phyloP scores from a whole-genome alignment of 2,113 vertebrate genomes.

The Apistogramma diplotaenia region DNA sequence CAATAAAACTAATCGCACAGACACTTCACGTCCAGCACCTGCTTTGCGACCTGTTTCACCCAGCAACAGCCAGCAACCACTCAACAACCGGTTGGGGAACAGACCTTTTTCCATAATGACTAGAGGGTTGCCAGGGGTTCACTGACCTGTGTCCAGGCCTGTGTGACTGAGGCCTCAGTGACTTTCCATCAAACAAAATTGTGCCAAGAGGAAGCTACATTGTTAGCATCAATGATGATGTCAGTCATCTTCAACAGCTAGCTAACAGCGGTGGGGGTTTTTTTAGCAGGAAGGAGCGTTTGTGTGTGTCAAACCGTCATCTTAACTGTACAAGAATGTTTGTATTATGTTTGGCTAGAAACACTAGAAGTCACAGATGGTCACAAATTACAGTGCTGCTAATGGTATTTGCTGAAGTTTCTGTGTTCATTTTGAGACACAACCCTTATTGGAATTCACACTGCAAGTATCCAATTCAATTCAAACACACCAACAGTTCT shows the following conservation, averaged over 20 bases:
- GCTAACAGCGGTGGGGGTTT: too few relatives aligned
- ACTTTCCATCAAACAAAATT: background rate
- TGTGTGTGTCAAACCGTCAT: background rate
- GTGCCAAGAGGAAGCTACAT: background rate
- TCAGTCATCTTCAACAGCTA: too few relatives aligned
- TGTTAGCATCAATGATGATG: background rate
- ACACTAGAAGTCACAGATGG: background rate
- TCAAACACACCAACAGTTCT: background rate
- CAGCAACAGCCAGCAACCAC: too few relatives aligned
- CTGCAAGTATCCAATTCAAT: background rate
- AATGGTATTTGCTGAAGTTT: background rate
- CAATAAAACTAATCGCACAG: too few relatives aligned
- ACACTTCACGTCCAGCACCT: too few relatives aligned
- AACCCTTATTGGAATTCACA: too few relatives aligned
- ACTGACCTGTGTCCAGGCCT: background rate
- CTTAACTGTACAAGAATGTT: background rate
- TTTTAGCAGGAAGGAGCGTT: too few relatives aligned
- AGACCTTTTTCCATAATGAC: background rate
- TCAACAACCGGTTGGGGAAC: too few relatives aligned
- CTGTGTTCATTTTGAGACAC: background rate
- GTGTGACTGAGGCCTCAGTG: background rate
- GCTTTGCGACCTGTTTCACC: too few relatives aligned
- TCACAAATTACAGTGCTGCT: background rate
- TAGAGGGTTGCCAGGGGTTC: background rate
- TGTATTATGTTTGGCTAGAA: background rate